Percentiles rank a stretch among this genome's conserved stretches.
phyloP scores from a whole-genome alignment of 2,797 vertebrate genomes.

The Saxicola maurus region DNA sequence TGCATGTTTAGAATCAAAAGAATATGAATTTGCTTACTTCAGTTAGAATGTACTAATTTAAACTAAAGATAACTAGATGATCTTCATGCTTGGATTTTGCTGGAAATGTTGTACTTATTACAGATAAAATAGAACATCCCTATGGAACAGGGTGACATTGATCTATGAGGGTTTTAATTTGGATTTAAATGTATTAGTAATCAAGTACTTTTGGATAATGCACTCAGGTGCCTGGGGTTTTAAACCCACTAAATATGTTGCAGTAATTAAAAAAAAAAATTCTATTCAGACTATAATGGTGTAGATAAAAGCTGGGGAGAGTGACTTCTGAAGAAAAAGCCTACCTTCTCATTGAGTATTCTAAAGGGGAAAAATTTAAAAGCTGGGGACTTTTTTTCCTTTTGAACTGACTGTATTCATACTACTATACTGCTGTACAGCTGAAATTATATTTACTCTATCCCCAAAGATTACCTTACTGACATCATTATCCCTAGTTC shows the following conservation, averaged over 20 bases:
- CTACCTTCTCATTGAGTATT: neutral
- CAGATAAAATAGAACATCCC: neutral
- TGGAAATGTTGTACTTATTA: neutral
- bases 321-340: neutral
- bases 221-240: neutral
- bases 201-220: neutral
- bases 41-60: neutral
- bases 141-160: neutral
- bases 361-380: neutral
- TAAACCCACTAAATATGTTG: neutral
- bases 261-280: neutral
- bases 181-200: neutral
- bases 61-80: neutral
- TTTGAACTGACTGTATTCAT: neutral
- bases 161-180: neutral
- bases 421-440: neutral
- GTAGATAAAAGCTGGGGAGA: neutral
- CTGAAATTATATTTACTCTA: slow-evolving; percentile 29
- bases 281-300: neutral
- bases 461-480: neutral
- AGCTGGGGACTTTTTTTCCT: neutral
- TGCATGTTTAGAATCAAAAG: neutral
- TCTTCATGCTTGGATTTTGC: neutral
- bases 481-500: slow-evolving; percentile 29
- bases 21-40: neutral